Evolutionary conservation across 1,140 invertebrate genomes (phyloP).

Genomic region (Drosophila carrolli): DNA sequence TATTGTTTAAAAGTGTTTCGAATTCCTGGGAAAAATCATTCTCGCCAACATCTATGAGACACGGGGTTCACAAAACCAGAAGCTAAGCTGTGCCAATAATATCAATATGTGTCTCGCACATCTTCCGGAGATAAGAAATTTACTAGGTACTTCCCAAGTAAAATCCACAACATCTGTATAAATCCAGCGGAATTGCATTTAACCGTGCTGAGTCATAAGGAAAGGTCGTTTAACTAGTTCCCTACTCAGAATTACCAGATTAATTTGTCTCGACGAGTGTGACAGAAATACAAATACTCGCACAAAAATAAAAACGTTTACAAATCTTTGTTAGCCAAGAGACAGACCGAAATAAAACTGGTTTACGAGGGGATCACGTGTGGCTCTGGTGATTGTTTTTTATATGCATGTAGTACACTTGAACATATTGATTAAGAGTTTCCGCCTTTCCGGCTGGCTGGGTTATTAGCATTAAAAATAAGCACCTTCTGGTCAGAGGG

Average conservation of each 20-base stretch:
- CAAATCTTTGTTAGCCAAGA: conserved; percentile 46
- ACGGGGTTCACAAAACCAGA: not conserved
- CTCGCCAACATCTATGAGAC: not conserved
- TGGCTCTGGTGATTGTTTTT: conserved; percentile 27
- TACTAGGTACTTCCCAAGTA: conserved; percentile 18
- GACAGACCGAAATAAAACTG: conserved; percentile 37
- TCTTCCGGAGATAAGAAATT: conserved; percentile 24
- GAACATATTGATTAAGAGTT: conserved; percentile 37
- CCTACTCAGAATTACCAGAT: conserved; percentile 42
- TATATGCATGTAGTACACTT: conserved; percentile 21
- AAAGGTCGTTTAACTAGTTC: conserved; percentile 35
- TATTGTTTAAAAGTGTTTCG: conserved; percentile 22
- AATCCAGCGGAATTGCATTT: conserved; percentile 13
- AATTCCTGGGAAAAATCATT: conserved; percentile 17
- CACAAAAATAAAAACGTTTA: conserved; percentile 29
- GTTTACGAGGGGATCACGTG: conserved; percentile 41
- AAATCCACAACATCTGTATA: conserved; percentile 16
- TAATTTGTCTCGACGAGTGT: conserved; percentile 26
- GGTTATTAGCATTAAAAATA: conserved; percentile 30
- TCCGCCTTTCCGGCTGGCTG: conserved; percentile 18
- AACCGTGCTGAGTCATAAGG: conserved; percentile 26
- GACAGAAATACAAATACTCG: conserved; percentile 28
- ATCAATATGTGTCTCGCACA: conserved; percentile 1
- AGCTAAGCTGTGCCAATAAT: conserved; percentile 10
- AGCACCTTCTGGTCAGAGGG: not conserved